A percentile compares a stretch with the other conserved stretches of the same genome.
These are phyloP conservation scores for Bombus confusus DNA, from an alignment of 1,140 invertebrate species.

Conservation along the genomic window DNA sequence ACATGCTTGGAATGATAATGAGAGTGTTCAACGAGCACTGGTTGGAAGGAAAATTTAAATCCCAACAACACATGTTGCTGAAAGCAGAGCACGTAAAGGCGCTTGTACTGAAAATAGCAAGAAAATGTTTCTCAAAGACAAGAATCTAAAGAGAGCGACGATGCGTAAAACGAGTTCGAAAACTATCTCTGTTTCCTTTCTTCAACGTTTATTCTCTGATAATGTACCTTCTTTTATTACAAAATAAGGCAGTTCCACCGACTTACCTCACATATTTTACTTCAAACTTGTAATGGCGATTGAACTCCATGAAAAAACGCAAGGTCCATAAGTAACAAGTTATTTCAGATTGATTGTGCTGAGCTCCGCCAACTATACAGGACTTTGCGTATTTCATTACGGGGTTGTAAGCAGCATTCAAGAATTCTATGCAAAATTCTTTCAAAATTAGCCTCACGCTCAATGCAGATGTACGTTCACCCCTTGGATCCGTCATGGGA, in stretches of 20 bases:
- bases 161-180: slow-evolving; percentile 71
- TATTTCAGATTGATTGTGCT: slow-evolving; percentile 88
- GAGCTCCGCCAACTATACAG: slow-evolving; percentile 69
- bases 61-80: background rate
- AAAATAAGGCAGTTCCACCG: slow-evolving; percentile 28
- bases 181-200: slow-evolving; percentile 55
- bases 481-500: slow-evolving; percentile 83
- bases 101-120: slow-evolving; percentile 8
- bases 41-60: slow-evolving; percentile 27
- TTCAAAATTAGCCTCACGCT: slow-evolving; percentile 93
- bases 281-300: slow-evolving; percentile 92
- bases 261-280: slow-evolving; percentile 93
- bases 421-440: slow-evolving; percentile 96
- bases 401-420: slow-evolving; percentile 96
- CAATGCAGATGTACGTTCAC: slow-evolving; percentile 89
- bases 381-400: slow-evolving; percentile 91
- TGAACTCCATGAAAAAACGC: slow-evolving; percentile 99
- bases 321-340: slow-evolving; percentile 97
- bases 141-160: slow-evolving; percentile 63
- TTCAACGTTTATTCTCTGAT: slow-evolving; percentile 12
- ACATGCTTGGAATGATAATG: background rate
- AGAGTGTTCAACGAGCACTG: background rate
- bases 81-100: background rate
- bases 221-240: slow-evolving; percentile 22
- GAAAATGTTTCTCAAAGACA: slow-evolving; percentile 33